Evolutionary conservation across 92 coral and sea anemone genomes (phyloP).

Genomic region (Umimayanthus chanpuru): DNA sequence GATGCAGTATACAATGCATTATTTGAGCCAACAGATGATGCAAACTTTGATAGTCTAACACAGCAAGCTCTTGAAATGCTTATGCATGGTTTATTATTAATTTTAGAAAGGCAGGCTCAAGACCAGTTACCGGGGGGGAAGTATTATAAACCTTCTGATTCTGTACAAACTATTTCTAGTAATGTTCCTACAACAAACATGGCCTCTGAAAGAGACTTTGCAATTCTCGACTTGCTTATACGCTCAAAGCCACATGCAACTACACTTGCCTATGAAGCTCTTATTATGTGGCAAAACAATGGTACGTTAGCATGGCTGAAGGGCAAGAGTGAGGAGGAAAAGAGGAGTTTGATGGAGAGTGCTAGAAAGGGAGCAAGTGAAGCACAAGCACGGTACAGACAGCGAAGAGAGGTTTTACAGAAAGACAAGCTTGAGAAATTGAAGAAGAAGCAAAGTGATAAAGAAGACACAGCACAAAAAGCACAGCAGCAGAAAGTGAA

Average conservation of each 20-base stretch:
- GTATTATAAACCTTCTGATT: conserved; percentile 1
- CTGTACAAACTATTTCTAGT: neutral
- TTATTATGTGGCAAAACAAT: conserved; percentile 20
- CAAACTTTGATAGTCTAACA: neutral
- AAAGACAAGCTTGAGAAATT: conserved; percentile 4
- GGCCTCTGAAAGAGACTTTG: conserved; percentile 23
- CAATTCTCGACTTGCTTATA: neutral
- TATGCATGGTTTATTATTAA: conserved; percentile 11
- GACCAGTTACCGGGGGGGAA: conserved; percentile 15
- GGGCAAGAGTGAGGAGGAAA: conserved; percentile 9
- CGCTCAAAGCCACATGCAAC: conserved; percentile 15
- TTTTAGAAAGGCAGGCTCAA: conserved; percentile 3
- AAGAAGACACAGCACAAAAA: conserved; percentile 3
- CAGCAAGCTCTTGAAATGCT: conserved; percentile 22
- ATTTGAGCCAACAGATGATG: neutral
- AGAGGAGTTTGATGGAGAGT: neutral
- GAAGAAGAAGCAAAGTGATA: neutral
- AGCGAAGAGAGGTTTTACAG: conserved; percentile 6
- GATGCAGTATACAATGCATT: neutral
- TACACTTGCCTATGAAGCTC: neutral
- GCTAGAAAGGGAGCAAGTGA: conserved; percentile 13
- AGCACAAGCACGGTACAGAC: conserved; percentile 4
- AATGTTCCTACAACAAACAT: conserved; percentile 15
- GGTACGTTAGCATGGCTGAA: conserved; percentile 7
- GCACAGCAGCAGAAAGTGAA: conserved; percentile 14